A percentile compares a stretch with the other conserved stretches of the same genome.
Conservation (phyloP, 2,113 vertebrate species). For the Ramphastos sulfuratus region DNA sequence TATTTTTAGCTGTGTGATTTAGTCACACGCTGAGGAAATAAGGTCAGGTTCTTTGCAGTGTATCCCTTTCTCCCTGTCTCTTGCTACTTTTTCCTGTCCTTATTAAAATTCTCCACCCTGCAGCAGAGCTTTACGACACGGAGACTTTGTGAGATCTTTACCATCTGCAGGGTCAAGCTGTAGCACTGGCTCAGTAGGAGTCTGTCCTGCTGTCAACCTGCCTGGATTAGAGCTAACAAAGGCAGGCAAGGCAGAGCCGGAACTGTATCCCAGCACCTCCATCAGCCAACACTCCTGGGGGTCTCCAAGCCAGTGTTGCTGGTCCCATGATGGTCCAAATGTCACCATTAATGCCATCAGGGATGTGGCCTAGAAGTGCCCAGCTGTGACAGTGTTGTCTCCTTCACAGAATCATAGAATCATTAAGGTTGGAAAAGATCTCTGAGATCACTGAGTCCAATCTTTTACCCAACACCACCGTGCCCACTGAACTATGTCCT, state of each 20-base stretch:
- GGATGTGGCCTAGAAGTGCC: background rate
- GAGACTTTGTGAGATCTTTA: background rate
- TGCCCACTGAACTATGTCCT: too few relatives aligned
- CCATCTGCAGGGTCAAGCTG: conserved; percentile 47
- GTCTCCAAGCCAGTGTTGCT: accelerated
- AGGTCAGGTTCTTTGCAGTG: conserved; percentile 52
- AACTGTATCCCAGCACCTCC: background rate
- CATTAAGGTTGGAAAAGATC: background rate
- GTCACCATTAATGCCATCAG: background rate
- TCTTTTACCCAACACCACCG: too few relatives aligned
- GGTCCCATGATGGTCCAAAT: accelerated
- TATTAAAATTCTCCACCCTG: conserved; percentile 60
- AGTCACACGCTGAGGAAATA: conserved; percentile 65
- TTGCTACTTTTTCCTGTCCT: conserved; percentile 30
- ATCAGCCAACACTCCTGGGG: accelerated
- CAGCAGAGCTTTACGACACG: conserved; percentile 18
- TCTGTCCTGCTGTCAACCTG: background rate
- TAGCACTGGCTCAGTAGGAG: conserved; percentile 13
- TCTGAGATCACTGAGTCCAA: background rate
- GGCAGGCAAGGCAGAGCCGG: background rate
- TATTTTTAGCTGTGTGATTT: conserved; percentile 69
- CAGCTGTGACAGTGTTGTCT: background rate
- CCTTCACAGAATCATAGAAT: background rate
- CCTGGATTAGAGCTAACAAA: background rate
- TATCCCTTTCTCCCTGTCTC: conserved; percentile 36